Percentiles rank a stretch among this genome's conserved stretches.
Evolutionary conservation across 2,888 invertebrate species (phyloP).

Genomic region (Halocaridina rubra): DNA sequence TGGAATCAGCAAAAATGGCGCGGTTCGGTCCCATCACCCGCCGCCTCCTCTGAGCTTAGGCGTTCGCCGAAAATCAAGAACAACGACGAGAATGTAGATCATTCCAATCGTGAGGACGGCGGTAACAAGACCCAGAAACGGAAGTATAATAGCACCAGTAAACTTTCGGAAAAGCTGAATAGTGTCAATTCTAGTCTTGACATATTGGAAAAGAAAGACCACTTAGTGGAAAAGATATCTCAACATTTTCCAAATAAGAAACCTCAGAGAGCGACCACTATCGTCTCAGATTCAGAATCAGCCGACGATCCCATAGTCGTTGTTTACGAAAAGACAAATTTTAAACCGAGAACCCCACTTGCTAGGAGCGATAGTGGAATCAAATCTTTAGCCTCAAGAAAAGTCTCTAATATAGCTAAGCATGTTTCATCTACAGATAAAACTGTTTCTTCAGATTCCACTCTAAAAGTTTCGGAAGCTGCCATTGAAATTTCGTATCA

Average conservation of each 20-base stretch:
- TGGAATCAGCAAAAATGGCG: slow-evolving; percentile 36
- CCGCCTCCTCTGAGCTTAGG: neutral
- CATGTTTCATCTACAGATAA: too few species aligned
- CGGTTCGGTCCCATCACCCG: slow-evolving; percentile 16
- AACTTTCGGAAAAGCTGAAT: neutral
- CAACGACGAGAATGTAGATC: slow-evolving; percentile 16
- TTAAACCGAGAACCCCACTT: neutral
- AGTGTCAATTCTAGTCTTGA: neutral
- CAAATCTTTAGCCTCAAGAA: too few species aligned
- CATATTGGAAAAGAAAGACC: neutral
- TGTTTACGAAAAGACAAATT: slow-evolving; percentile 32
- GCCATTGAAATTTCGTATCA: too few species aligned
- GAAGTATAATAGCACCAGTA: slow-evolving; percentile 20
- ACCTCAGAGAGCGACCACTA: neutral
- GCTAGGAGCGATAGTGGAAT: too few species aligned
- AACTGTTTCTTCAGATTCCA: too few species aligned
- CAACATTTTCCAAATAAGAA: neutral
- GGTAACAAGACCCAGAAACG: slow-evolving; percentile 19
- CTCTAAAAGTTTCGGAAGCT: too few species aligned
- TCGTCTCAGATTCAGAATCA: neutral
- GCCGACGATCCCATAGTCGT: slow-evolving; percentile 43
- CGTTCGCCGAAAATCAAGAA: neutral
- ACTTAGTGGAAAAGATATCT: neutral
- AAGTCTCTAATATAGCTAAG: too few species aligned
- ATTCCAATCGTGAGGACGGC: neutral